Evolutionary conservation across 2,888 invertebrate genomes (phyloP).

Genomic region (Drosophila paramelanica): DNA sequence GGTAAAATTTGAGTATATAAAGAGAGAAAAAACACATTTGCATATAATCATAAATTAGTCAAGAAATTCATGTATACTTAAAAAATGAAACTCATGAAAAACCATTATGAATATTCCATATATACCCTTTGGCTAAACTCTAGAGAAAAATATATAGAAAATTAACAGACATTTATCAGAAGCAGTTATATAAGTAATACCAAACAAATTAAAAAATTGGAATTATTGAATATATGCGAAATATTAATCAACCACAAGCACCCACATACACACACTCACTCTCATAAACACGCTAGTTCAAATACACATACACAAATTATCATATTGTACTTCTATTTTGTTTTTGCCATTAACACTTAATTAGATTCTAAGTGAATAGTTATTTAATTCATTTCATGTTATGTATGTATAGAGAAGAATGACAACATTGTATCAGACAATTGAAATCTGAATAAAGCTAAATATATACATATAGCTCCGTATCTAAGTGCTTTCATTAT

Average conservation of each 20-base stretch:
- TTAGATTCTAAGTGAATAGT: slow-evolving; percentile 58
- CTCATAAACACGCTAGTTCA: slow-evolving; percentile 42
- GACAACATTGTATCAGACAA: slow-evolving; percentile 58
- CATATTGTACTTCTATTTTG: slow-evolving; percentile 31
- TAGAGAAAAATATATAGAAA: slow-evolving; percentile 59
- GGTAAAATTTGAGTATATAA: slow-evolving; percentile 47
- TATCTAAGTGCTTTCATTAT: neutral
- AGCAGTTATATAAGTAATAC: slow-evolving; percentile 17
- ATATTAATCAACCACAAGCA: slow-evolving; percentile 19
- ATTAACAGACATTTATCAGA: slow-evolving; percentile 35
- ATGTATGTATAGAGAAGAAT: slow-evolving; percentile 60
- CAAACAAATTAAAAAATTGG: slow-evolving; percentile 25
- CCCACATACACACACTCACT: slow-evolving; percentile 13
- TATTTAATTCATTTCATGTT: slow-evolving; percentile 68
- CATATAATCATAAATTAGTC: slow-evolving; percentile 56
- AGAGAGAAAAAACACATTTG: slow-evolving; percentile 37
- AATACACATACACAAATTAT: slow-evolving; percentile 29
- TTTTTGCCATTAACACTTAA: slow-evolving; percentile 51
- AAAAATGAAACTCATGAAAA: slow-evolving; percentile 2
- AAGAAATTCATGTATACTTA: slow-evolving; percentile 44
- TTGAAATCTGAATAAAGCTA: slow-evolving; percentile 65
- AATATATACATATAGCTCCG: slow-evolving; percentile 42
- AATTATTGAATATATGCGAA: slow-evolving; percentile 26
- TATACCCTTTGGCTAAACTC: slow-evolving; percentile 54
- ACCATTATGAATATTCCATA: slow-evolving; percentile 29